Base-by-base conservation (phyloP, 2,113 vertebrate genomes). In the Plotosus lineatus region DNA sequence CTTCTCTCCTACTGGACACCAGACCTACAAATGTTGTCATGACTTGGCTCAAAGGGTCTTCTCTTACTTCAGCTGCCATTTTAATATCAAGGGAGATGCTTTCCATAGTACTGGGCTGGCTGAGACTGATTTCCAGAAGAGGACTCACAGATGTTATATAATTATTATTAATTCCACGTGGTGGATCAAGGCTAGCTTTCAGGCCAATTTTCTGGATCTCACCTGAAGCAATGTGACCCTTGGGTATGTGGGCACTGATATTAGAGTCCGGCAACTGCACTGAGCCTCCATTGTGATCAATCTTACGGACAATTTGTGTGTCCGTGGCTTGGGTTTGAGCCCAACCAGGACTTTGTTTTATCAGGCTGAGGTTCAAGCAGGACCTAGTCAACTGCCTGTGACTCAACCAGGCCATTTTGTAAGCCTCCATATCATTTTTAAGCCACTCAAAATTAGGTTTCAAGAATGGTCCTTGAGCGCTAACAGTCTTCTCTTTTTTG, bases 341-440 rank as follows among this genome's bases (percentile, higher is more conserved):
- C 98, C 98, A 99, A 19, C 98, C 98, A 3, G 91, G 96, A 84
- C 94, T 98, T 69, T 96, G 95, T 84, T 94, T 96, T 81, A 96
- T 94, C 75, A 93, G 87, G 79, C 95, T 95, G 75, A 98, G 91
- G 90, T 98, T 95, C 69, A 98, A 82, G 74, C 96, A 98, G 31
- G 98, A 98, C 3, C 96, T 92, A 0, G 97, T 95, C 15, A 99
- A 90, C 78, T 98, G 97, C 48, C 96, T 92, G 72, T 97, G 96
- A 88, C 94, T 98, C 88, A 99, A 77, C 98, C 98, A 99, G 78
- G 96, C 97, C 94, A 95, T 94, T 87, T 94, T 98, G 85, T 98
- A 98, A 61, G 97, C 98, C 83, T 98, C 96, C 3, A 95, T 93
- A 79, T 98, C 96, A 81, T 95, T 93, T 63, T 94, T 96, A 68